Evolutionary conservation across 2,888 invertebrate species (phyloP), one percentile per base, ranked within the genome.

Genomic region (Amorpha juglandis): DNA sequence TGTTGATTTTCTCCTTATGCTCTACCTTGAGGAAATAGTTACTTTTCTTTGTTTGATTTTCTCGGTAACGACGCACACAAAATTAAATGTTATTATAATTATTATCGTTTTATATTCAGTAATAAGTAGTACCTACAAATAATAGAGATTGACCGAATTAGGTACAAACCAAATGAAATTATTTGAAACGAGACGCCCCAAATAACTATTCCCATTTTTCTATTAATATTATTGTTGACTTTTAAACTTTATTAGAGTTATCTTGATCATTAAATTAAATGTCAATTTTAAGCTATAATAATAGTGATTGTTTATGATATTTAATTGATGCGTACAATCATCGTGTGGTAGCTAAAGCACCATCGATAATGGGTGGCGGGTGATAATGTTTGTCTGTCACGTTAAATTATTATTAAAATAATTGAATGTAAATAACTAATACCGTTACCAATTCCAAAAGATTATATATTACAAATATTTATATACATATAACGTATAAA

Each of bases 71-170:
- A 35, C 19, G 58, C 6, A 58, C 19, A 19, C 6, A 42, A 38
- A 58, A 42, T 16, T 42, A 1, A 42, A 21, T 58, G 35, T 35
- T 38, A 9, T 58, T 19, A 19, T 42, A 19, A 19, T 42, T 16
- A 6, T 33, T 27, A n/a, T n/a, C n/a, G n/a, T n/a, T 53, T 52
- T n/a, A 58, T 19, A 58, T 58, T 58, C 42, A 19, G 38, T 21
- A 45, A 4, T 45, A 45, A 45, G 12, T 45, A 14, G 1, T 45
- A 19, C 42, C 16, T 19, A 19, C 38, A 11, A 42, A 58, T 63
- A 65, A 70, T 72, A 71, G 77, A 76, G 69, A 74, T 71, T 75
- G 72, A 73, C 71, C 68, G 67, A 71, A 70, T 67, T 72, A 74
- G 70, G 75, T 71, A 74, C 69, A 64, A 50, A 16, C 47, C 9